phyloP scores from a whole-genome alignment of 37 sponge, comb jelly and placozoan species.

The Tethya wilhelma region DNA sequence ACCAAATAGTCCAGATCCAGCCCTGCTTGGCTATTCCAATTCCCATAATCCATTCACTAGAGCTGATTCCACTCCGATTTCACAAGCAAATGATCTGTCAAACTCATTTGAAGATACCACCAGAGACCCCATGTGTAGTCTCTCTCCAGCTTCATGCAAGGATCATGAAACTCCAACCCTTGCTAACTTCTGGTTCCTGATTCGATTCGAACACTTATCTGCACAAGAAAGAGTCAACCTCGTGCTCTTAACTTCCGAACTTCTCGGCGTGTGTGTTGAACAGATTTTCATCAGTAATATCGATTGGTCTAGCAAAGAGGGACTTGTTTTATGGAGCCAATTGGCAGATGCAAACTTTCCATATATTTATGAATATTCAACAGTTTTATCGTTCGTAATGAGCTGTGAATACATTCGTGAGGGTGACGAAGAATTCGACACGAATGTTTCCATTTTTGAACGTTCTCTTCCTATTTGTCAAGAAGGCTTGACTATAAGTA shows the following conservation, averaged over 20 bases:
- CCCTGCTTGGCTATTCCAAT: too few species aligned
- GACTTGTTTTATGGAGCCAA: conserved; percentile 23
- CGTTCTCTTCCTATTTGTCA: conserved; percentile 2
- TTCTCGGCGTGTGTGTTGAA: not conserved
- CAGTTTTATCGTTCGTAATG: conserved; percentile 5
- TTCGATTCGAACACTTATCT: not conserved
- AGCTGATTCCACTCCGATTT: not conserved
- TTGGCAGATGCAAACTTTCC: not conserved
- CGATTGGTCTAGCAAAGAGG: conserved; percentile 3
- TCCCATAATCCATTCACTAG: too few species aligned
- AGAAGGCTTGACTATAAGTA: not conserved
- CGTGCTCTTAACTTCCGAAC: not conserved
- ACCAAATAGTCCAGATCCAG: too few species aligned
- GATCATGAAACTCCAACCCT: too few species aligned
- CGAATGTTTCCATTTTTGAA: not conserved
- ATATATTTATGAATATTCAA: not conserved
- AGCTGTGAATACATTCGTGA: not conserved
- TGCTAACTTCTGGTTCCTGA: not conserved
- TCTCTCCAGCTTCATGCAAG: too few species aligned
- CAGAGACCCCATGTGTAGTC: too few species aligned
- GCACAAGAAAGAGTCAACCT: conserved; percentile 5
- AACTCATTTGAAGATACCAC: too few species aligned
- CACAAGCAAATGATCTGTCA: not conserved
- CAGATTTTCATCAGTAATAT: not conserved
- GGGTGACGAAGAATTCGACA: not conserved